A percentile compares a stretch with the other conserved stretches of the same genome.
phyloP scores from a whole-genome alignment of 2,888 invertebrate species.

The Eupeodes latifasciatus region DNA sequence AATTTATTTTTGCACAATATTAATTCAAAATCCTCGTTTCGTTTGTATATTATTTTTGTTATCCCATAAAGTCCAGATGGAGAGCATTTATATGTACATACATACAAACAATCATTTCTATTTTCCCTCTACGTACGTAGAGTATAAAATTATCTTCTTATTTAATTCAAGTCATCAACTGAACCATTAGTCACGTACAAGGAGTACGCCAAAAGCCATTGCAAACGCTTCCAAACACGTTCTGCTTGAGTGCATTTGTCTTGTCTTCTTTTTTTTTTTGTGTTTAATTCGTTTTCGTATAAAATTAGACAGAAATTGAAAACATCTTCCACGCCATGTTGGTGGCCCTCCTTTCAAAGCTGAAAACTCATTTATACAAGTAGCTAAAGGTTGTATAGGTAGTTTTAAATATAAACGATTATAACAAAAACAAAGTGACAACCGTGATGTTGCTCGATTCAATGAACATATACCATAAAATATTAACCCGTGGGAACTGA shows the following conservation, averaged over 20 bases:
- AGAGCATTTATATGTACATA: constrained; percentile 26
- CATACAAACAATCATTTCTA: constrained; percentile 41
- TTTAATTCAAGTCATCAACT: constrained; percentile 57
- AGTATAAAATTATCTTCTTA: constrained; percentile 20
- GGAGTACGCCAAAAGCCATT: constrained; percentile 65
- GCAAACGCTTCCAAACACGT: constrained; percentile 69
- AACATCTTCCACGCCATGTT: constrained; percentile 51
- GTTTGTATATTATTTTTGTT: background rate
- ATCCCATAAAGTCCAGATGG: constrained; percentile 31
- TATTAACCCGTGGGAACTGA: constrained; percentile 62
- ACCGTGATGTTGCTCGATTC: constrained; percentile 55
- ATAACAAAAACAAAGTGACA: constrained; percentile 45
- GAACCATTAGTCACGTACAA: constrained; percentile 70
- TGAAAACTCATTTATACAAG: background rate
- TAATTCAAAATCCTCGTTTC: background rate
- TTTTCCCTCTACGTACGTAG: constrained; percentile 11
- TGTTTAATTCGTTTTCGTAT: constrained; percentile 5
- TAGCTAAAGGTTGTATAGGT: too few species aligned
- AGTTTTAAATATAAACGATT: background rate
- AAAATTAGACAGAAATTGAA: constrained; percentile 33
- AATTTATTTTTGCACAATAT: background rate
- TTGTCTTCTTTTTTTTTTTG: background rate
- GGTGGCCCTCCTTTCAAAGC: background rate
- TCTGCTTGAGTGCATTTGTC: constrained; percentile 59
- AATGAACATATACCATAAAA: constrained; percentile 52